These are phyloP conservation scores for Zaprionus davidi DNA, from an alignment of 1,140 invertebrate genomes.

Conservation along the genomic window DNA sequence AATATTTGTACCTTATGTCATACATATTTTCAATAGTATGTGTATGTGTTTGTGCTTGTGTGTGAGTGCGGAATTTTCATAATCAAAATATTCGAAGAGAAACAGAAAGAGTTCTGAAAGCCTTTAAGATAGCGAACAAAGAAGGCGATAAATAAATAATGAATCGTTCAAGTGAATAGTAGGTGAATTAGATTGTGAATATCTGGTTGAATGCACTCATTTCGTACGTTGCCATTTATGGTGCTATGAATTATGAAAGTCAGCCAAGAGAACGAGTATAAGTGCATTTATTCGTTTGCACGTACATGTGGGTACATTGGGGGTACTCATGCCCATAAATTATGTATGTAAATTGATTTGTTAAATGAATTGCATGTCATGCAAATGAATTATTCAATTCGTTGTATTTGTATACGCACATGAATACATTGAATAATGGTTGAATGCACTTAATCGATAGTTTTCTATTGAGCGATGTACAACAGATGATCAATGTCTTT, in stretches of 20 bases:
- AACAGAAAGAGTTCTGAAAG: constrained; percentile 6
- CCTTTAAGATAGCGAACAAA: constrained; percentile 22
- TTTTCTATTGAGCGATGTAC: not conserved
- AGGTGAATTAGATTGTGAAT: constrained; percentile 22
- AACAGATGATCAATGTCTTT: not conserved
- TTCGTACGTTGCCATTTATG: not conserved
- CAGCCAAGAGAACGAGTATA: constrained; percentile 3
- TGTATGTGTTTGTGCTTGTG: not conserved
- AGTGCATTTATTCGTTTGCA: constrained; percentile 1
- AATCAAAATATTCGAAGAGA: constrained; percentile 4
- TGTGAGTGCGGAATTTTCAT: constrained; percentile 12
- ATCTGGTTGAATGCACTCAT: constrained; percentile 8
- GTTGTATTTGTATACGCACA: not conserved
- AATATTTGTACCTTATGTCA: constrained; percentile 40
- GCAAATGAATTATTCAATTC: constrained; percentile 4
- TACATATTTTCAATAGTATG: constrained; percentile 9
- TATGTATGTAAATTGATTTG: constrained; percentile 12
- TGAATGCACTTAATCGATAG: not conserved
- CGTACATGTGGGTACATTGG: not conserved
- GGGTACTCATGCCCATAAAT: not conserved
- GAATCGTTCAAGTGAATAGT: constrained; percentile 9
- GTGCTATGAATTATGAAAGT: not conserved
- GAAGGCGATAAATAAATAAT: constrained; percentile 16
- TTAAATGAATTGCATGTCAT: constrained; percentile 1
- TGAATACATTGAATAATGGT: constrained; percentile 3